These are phyloP conservation scores for Cryptus viduatorius DNA, from an alignment of 2,888 invertebrate genomes.

Conservation along the genomic window DNA sequence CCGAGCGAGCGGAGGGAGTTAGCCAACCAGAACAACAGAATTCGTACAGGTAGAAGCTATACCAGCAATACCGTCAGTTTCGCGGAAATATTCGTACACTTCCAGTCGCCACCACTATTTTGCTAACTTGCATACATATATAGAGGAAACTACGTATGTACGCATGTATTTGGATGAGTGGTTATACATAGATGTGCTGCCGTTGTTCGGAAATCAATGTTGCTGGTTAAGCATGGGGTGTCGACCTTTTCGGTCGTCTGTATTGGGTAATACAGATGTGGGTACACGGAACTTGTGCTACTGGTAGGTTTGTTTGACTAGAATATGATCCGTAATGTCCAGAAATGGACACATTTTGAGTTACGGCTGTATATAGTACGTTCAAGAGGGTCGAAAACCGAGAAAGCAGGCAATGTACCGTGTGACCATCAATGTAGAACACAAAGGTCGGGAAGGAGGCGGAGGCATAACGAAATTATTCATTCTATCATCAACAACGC, in stretches of 20 bases:
- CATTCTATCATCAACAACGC: too few relatives aligned
- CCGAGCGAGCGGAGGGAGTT: background rate
- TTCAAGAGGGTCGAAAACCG: background rate
- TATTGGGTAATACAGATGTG: background rate
- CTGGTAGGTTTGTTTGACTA: background rate
- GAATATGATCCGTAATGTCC: background rate
- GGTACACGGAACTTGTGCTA: background rate
- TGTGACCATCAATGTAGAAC: background rate
- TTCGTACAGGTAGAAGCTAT: background rate
- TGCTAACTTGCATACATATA: background rate
- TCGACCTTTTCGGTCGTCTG: background rate
- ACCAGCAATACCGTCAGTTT: background rate
- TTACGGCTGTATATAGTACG: background rate
- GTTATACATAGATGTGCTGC: background rate
- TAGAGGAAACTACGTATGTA: background rate
- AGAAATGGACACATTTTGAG: background rate
- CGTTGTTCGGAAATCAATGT: slow-evolving; percentile 14
- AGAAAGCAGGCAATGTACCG: background rate
- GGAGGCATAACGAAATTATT: background rate
- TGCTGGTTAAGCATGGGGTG: slow-evolving; percentile 11
- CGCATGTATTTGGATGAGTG: background rate
- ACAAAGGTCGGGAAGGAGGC: background rate
- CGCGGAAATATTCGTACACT: slow-evolving; percentile 1
- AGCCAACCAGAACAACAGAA: slow-evolving; percentile 4
- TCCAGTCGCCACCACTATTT: slow-evolving; percentile 3